Evolutionary conservation across 2,888 invertebrate species (phyloP), one percentile per base, ranked within the genome.

Genomic region (Lucinisca nassula): DNA sequence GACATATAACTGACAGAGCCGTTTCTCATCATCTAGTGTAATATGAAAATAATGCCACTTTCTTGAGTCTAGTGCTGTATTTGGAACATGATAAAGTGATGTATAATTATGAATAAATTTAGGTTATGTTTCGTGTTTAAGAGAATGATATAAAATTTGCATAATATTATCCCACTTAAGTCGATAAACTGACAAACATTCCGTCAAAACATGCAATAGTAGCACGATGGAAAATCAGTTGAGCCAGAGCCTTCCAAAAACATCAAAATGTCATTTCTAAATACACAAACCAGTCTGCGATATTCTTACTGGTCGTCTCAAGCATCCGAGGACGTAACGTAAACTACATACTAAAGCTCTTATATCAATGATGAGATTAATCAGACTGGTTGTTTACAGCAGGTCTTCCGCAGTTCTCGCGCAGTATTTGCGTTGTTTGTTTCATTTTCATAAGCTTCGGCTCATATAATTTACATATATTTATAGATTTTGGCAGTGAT

Each of bases 111-210:
- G 61, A 61, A 61, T 61, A 61, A 61, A 61, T 61, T 61, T 27
- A 30, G 61, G 61, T 61, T 61, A 61, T 61, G 61, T 61, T 61
- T 61, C 61, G 61, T 61, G 61, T 61, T 61, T 61, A 61, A 61
- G 61, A 30, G 61, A 61, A 61, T 21, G 21, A 61, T 24, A 61
- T 61, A 61, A 61, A 30, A 61, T 61, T 61, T 61, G 21, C 61
- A 61, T 61, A 61, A 61, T 61, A 30, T 61, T 61, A 27, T 61
- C 61, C 30, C 61, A 61, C 61, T 61, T 24, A 61, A 61, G 61
- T 30, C 61, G 30, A 61, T 61, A 61, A 30, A 30, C 61, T 61
- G 61, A 27, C 61, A 61, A 61, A 61, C 6, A 27, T 61, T 61
- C 61, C 61, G 61, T 61, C 61, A 61, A 30, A 61, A 61, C 61